Evolutionary conservation across 1,140 invertebrate species (phyloP).

Genomic region (Drosophila grimshawi): DNA sequence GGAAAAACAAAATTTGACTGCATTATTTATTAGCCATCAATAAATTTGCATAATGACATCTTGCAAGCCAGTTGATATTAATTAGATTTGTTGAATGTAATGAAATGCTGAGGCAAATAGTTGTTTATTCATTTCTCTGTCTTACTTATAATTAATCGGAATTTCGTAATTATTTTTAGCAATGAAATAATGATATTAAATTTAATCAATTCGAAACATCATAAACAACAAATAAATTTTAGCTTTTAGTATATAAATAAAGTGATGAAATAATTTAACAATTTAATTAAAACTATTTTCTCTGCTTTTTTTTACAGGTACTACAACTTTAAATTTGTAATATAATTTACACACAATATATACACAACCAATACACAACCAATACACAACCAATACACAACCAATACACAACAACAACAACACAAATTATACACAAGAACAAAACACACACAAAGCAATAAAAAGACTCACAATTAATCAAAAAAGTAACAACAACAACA

Average conservation of each 20-base stretch:
- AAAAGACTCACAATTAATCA: conserved; percentile 52
- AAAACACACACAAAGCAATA: conserved; percentile 53
- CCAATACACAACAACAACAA: neutral
- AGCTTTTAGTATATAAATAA: neutral
- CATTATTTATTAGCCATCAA: too few relatives aligned
- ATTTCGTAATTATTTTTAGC: too few relatives aligned
- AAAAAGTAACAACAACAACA: conserved; percentile 20
- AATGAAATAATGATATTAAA: too few relatives aligned
- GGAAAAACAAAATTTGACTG: too few relatives aligned
- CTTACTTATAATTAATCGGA: too few relatives aligned
- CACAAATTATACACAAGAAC: conserved; percentile 27
- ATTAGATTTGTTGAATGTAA: too few relatives aligned
- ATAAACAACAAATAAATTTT: too few relatives aligned
- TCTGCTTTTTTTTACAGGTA: conserved; percentile 55
- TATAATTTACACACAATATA: conserved; percentile 27
- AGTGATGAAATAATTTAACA: neutral
- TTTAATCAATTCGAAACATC: too few relatives aligned
- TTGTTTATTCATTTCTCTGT: too few relatives aligned
- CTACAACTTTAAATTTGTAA: conserved; percentile 58
- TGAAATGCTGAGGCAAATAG: too few relatives aligned
- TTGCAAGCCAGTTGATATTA: too few relatives aligned
- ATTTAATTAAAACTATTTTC: conserved; percentile 24
- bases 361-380: conserved; percentile 34
- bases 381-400: conserved; percentile 25
- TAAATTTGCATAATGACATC: too few relatives aligned